phyloP scores from a whole-genome alignment of 2,888 invertebrate species.

The Cheilosia scutellata region DNA sequence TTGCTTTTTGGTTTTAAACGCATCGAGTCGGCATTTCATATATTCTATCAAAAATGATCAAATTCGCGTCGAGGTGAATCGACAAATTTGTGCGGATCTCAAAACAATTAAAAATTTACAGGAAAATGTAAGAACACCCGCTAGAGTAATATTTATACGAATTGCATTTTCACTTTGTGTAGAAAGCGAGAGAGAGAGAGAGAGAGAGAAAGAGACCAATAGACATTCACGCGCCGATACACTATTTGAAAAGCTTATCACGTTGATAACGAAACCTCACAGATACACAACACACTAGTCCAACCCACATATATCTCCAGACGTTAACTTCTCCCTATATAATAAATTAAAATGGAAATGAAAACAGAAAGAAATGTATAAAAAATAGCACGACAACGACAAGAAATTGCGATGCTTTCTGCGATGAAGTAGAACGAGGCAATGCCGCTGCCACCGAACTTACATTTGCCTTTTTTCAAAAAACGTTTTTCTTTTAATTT shows the following conservation, averaged over 20 bases:
- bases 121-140: slow-evolving; percentile 52
- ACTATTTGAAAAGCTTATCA: slow-evolving; percentile 60
- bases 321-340: slow-evolving; percentile 36
- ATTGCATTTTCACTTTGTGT: slow-evolving; percentile 45
- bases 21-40: not conserved
- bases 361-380: slow-evolving; percentile 24
- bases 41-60: slow-evolving; percentile 19
- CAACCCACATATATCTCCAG: slow-evolving; percentile 37
- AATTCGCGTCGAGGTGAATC: not conserved
- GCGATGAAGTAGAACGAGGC: slow-evolving; percentile 49
- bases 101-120: slow-evolving; percentile 4
- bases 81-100: not conserved
- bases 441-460: slow-evolving; percentile 20
- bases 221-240: slow-evolving; percentile 5
- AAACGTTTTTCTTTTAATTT: not conserved
- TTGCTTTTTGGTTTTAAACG: slow-evolving; percentile 3
- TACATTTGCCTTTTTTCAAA: slow-evolving; percentile 1
- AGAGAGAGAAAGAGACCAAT: slow-evolving; percentile 17
- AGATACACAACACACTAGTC: slow-evolving; percentile 34
- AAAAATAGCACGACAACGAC: slow-evolving; percentile 20
- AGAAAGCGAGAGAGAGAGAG: slow-evolving; percentile 9
- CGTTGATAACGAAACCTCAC: slow-evolving; percentile 48
- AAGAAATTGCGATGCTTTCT: slow-evolving; percentile 48
- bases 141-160: slow-evolving; percentile 3
- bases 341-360: slow-evolving; percentile 42